phyloP scores from a whole-genome alignment of 2,888 invertebrate genomes.

The Andrena fulva region DNA sequence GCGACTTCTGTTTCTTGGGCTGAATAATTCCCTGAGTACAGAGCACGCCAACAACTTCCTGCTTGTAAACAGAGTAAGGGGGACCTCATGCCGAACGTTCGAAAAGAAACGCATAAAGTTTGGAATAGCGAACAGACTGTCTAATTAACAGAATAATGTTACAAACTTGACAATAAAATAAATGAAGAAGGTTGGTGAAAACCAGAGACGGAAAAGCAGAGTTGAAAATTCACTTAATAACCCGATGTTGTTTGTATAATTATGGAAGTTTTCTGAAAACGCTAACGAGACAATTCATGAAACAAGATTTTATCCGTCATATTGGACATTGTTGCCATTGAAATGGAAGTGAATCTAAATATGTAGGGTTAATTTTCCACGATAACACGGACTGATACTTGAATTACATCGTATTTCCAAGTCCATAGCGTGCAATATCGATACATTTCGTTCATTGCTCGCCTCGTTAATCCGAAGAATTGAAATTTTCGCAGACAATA shows the following conservation, averaged over 20 bases:
- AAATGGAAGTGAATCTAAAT: neutral
- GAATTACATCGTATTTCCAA: neutral
- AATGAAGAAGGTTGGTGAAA: slow-evolving; percentile 8
- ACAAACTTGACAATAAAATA: neutral
- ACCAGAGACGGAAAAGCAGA: slow-evolving; percentile 6
- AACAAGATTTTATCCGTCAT: neutral
- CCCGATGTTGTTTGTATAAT: neutral
- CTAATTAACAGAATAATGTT: slow-evolving; percentile 31
- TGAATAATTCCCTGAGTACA: slow-evolving; percentile 68
- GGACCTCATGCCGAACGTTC: slow-evolving; percentile 44
- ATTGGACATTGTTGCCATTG: too few relatives aligned
- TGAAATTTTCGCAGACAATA: neutral
- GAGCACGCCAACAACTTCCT: slow-evolving; percentile 62
- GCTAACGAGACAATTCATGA: neutral
- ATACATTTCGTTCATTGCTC: neutral
- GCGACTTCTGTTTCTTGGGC: slow-evolving; percentile 70
- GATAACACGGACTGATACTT: neutral
- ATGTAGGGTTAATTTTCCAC: neutral
- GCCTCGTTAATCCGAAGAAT: neutral
- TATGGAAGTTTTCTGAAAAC: too few relatives aligned
- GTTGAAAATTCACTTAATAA: neutral
- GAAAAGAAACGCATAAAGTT: slow-evolving; percentile 40
- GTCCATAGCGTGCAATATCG: neutral
- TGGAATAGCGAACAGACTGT: slow-evolving; percentile 11
- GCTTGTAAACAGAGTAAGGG: slow-evolving; percentile 59